A percentile compares a stretch with the other conserved stretches of the same genome.
Evolutionary conservation across 2,113 vertebrate species (phyloP).

Genomic region (Cervus canadensis): DNA sequence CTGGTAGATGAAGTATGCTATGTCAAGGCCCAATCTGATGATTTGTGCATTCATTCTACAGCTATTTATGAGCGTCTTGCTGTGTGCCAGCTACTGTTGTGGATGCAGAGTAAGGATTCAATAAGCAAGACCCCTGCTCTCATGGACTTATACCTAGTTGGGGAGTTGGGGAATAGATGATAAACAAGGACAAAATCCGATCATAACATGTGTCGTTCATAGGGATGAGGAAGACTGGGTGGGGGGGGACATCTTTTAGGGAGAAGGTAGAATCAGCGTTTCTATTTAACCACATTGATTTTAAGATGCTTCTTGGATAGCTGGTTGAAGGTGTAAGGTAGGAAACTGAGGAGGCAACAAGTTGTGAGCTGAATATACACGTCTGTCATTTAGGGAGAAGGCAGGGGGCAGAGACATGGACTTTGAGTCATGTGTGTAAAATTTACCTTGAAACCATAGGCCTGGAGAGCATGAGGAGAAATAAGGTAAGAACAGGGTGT

Average conservation of each 20-base stretch:
- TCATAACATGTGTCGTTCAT: rapidly evolving
- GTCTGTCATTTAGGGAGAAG: neutral
- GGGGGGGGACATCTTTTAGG: neutral
- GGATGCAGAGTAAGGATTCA: neutral
- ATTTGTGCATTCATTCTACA: rapidly evolving
- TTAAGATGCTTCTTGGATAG: neutral
- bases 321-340: neutral
- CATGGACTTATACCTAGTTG: neutral
- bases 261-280: neutral
- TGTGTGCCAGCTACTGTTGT: neutral
- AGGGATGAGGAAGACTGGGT: neutral
- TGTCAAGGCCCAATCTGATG: neutral
- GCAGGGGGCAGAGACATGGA: neutral
- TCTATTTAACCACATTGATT: neutral
- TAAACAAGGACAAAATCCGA: neutral
- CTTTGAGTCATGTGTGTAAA: neutral
- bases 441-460: neutral
- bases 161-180: neutral
- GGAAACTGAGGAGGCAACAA: neutral
- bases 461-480: neutral
- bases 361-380: neutral
- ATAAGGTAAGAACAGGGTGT: neutral
- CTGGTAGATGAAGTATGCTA: neutral
- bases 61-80: neutral
- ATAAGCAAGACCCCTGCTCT: neutral